Evolutionary conservation across 1,140 invertebrate species (phyloP), one percentile per base, ranked within the genome.

Genomic region (Drosophila pandora): DNA sequence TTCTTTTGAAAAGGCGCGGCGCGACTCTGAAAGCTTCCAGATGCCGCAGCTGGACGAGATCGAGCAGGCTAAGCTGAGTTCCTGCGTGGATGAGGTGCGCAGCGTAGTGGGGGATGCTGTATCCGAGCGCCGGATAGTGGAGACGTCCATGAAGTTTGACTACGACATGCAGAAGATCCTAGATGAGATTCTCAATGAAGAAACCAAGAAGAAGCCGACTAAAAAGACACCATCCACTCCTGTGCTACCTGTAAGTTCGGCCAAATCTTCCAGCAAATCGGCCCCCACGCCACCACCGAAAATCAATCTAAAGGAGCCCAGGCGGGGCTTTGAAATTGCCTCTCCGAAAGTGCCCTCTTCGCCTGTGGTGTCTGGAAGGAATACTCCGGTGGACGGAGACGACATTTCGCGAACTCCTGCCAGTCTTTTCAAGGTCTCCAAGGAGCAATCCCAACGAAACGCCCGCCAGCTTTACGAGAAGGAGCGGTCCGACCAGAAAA

Each of bases 41-140:
- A 91, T 93, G 82, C 91, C 92, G 69, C 78, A 93, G 76, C 92
- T 96, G 6, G 93, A 93, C 62, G 95, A 96, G 52, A 71, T 94
- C 2, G 95, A 96, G 49, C 93, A 94, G 93, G 95, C 94, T 0
- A 95, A 95, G 89, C 92, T 98, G 3, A 94, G 95, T 76, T 97
- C 96, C 1, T 98, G 97, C 84, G 93, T 98, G 8, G 96, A 98
- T 88, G 94, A 95, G 85, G 94, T 98, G 12, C 93, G 95, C 61
- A 95, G 95, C 88, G 94, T 98, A 30, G 93, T 98, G 53, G 97
- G 96, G 30, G 96, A 97, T 63, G 93, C 94, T 0, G 90, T 95
- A 23, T 93, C 96, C 1, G 95, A 97, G 62, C 93, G 94, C 59
- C 92, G 94, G 34, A 93, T 98, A 17, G 93, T 94, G 4, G 93